Percentiles rank a stretch among this genome's conserved stretches.
phyloP scores from a whole-genome alignment of 1,140 invertebrate species.

The Drosophila lowei region DNA sequence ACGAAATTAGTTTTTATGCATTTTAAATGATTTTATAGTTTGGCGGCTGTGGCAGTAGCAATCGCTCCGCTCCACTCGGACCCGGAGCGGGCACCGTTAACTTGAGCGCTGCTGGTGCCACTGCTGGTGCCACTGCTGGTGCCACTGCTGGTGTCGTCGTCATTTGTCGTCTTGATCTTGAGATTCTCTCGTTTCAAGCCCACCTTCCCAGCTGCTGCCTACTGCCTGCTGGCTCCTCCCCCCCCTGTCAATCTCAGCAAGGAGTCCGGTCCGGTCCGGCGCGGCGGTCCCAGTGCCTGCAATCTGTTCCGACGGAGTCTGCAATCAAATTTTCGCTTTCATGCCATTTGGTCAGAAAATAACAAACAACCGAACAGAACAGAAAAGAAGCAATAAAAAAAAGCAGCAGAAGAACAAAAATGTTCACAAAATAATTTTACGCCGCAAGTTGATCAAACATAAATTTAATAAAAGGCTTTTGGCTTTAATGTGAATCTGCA shows the following conservation, averaged over 20 bases:
- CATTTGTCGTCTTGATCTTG: constrained; percentile 51
- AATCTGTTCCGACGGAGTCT: constrained; percentile 50
- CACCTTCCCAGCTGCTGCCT: too few relatives aligned
- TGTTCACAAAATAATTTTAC: constrained; percentile 33
- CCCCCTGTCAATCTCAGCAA: too few relatives aligned
- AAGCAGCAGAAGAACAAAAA: constrained; percentile 3
- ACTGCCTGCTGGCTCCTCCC: too few relatives aligned
- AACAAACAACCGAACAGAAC: constrained; percentile 32
- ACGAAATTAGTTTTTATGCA: constrained; percentile 80
- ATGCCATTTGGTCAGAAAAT: constrained; percentile 66
- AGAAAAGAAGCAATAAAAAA: constrained; percentile 8
- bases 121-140: neutral
- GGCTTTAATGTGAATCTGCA: constrained; percentile 40
- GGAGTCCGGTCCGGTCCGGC: neutral
- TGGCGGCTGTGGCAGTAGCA: constrained; percentile 9
- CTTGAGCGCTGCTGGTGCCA: constrained; percentile 11
- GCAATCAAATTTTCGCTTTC: constrained; percentile 78
- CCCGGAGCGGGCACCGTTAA: constrained; percentile 47
- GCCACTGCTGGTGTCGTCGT: constrained; percentile 28
- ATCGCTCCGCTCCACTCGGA: neutral
- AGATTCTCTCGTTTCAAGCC: neutral
- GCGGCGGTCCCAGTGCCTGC: constrained; percentile 18
- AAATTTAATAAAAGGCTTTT: constrained; percentile 77
- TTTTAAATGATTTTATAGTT: constrained; percentile 73
- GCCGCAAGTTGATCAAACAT: constrained; percentile 51